Evolutionary conservation across 2,888 invertebrate genomes (phyloP), one percentile per base, ranked within the genome.

Genomic region (Caenorhabditis panamensis): DNA sequence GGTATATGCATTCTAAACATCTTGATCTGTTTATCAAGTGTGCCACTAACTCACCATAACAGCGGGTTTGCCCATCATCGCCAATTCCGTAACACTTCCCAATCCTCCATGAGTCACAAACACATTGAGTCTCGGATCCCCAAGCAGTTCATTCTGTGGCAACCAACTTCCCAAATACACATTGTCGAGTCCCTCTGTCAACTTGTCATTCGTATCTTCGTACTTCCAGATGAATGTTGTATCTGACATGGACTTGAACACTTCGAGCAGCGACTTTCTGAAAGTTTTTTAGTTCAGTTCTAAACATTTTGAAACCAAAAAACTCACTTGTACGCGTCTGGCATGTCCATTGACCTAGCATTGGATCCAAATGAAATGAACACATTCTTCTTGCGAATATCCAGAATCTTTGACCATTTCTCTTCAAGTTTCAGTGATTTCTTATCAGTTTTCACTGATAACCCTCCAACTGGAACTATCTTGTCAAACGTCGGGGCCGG

Each of bases 171-270:
- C 67, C 28, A 79, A 63, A 24, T 41, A 54, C 0, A 88, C 84
- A 73, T 88, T 88, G 6, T 64, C 44, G 18, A 84, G 49, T 26
- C 72, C 75, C 16, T 67, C 62, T 2, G 61, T 66, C 20, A 72
- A 37, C 26, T 41, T 59, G 20, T 68, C 79, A 20, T 54, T 47
- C 0, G 66, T 63, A 16, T 85, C 78, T 53, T 85, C 85, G 62
- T 85, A 85, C 72, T 85, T 85, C 85, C 85, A 85, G 24, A 85
- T 84, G 62, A 85, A 85, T 13, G 84, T 78, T 5, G 77, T 77
- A 28, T 81, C 72, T 28, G 68, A 66, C 80, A 81, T 80, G 26
- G 68, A 64, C 26, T 61, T 61, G 47, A 80, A 71, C 0, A 80
- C 80, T 61, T 66, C 44, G 2, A 80, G 37, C 0, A 81, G 20